These are phyloP conservation scores for Lycaena phlaeas DNA, from an alignment of 2,888 invertebrate species.

Conservation along the genomic window DNA sequence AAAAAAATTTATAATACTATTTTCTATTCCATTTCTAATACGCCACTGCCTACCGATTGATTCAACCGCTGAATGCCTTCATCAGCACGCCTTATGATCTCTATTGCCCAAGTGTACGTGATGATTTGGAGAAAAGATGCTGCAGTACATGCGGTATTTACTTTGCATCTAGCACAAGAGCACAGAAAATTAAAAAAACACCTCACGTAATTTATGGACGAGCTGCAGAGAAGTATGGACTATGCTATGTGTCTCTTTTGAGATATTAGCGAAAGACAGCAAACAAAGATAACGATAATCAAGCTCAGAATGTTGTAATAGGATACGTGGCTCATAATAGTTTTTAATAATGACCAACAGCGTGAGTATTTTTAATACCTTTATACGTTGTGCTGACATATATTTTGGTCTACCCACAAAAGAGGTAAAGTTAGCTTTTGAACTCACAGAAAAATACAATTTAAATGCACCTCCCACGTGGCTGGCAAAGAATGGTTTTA, in stretches of 20 bases:
- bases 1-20: too few relatives aligned
- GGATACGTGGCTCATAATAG: slow-evolving; percentile 11
- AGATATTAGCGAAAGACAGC: slow-evolving; percentile 10
- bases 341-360: slow-evolving; percentile 10
- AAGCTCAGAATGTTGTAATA: slow-evolving; percentile 3
- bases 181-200: too few relatives aligned
- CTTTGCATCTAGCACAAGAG: slow-evolving; percentile 22
- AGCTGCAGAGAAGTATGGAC: slow-evolving; percentile 12
- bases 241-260: slow-evolving; percentile 8
- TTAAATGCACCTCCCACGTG: slow-evolving; percentile 14
- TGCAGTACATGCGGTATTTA: slow-evolving; percentile 23
- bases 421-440: slow-evolving; percentile 14
- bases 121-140: slow-evolving; percentile 21
- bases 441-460: slow-evolving; percentile 12
- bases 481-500: slow-evolving; percentile 23
- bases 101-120: too few relatives aligned
- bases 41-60: too few relatives aligned
- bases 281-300: background rate
- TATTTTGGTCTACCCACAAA: slow-evolving; percentile 14
- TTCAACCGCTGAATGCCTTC: too few relatives aligned
- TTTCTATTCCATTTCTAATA: too few relatives aligned
- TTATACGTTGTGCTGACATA: slow-evolving; percentile 13
- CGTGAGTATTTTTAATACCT: slow-evolving; percentile 12
- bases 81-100: too few relatives aligned
- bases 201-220: too few relatives aligned